A percentile compares a stretch with the other conserved stretches of the same genome.
These are phyloP conservation scores for Icerya purchasi DNA, from an alignment of 2,888 invertebrate genomes.

Conservation along the genomic window DNA sequence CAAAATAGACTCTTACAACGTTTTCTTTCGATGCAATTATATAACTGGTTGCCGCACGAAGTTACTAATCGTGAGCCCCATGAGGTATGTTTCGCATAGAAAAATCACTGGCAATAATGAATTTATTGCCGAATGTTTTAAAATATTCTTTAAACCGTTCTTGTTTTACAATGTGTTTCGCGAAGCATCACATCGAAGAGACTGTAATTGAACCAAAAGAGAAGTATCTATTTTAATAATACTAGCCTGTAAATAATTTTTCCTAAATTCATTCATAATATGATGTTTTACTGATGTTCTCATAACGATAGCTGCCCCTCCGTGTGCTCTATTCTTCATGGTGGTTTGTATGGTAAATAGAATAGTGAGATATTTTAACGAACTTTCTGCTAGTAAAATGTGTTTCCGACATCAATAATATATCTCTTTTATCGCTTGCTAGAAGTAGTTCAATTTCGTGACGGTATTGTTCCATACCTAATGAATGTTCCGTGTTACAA, in stretches of 20 bases:
- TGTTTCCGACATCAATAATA: conserved; percentile 4
- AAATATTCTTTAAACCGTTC: too few species aligned
- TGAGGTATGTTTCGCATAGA: too few species aligned
- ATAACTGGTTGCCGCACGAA: background rate
- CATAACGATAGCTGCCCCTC: background rate
- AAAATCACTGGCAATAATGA: too few species aligned
- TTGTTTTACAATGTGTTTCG: too few species aligned
- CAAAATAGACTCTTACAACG: background rate
- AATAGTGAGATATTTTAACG: background rate
- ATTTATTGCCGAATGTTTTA: too few species aligned
- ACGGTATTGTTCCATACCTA: background rate
- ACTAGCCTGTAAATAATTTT: background rate
- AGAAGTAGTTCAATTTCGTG: background rate
- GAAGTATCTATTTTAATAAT: too few species aligned
- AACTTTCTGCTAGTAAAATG: background rate
- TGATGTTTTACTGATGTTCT: background rate
- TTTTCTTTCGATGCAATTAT: background rate
- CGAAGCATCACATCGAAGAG: too few species aligned
- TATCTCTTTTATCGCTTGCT: background rate
- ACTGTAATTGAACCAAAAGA: too few species aligned
- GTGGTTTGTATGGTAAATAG: background rate
- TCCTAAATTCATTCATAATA: background rate
- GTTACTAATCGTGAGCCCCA: too few species aligned
- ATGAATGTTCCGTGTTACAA: too few species aligned
- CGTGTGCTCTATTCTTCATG: background rate